Evolutionary conservation across 2,113 vertebrate genomes (phyloP), one percentile per base, ranked within the genome.

Genomic region (Ptyas mucosa): DNA sequence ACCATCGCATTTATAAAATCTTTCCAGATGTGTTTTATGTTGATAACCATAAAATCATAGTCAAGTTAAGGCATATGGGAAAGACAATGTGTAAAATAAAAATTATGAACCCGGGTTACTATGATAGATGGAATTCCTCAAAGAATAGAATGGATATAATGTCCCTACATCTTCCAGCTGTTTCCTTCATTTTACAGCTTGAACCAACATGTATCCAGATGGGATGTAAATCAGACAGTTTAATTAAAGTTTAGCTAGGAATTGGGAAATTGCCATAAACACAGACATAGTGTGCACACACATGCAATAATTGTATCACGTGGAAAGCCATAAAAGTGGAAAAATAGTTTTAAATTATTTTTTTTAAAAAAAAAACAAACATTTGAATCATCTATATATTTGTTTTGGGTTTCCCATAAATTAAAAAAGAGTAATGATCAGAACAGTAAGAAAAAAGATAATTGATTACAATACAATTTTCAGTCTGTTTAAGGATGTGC

Each of bases 201-300:
- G 88, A 94, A 88, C 90, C 75, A 18, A 57, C 12, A 39, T 93
- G 90, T 94, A 89, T 58, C 52, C 55, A 64, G 49, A 94, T 91
- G 90, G 18, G 88, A 3, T 14, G 46, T 5, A 87, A 87, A 93
- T 93, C 88, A 93, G 54, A 21, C 54, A 53, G 54, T 93, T 93
- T 93, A 93, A 93, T 93, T 90, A 93, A 93, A 90, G 92, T 93
- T 93, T 93, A 90, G 89, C 88, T 90, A 90, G 55, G 55, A 54
- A 51, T 21, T 90, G 69, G 88, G n/a, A 85, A 93, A 90, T 54
- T 86, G 34, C 54, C 54, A 69, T 15, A 90, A 10, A 90, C 18
- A 26, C n/a, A 26, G 69, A 81, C 34, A 21, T 39, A 81, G 69
- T 81, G 15, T 81, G 34, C 34, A 81, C 24, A 69, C 34, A 75